Percentiles rank a stretch among this genome's conserved stretches.
phyloP scores from a whole-genome alignment of 1,140 invertebrate species.

The Rhyzopertha dominica region DNA sequence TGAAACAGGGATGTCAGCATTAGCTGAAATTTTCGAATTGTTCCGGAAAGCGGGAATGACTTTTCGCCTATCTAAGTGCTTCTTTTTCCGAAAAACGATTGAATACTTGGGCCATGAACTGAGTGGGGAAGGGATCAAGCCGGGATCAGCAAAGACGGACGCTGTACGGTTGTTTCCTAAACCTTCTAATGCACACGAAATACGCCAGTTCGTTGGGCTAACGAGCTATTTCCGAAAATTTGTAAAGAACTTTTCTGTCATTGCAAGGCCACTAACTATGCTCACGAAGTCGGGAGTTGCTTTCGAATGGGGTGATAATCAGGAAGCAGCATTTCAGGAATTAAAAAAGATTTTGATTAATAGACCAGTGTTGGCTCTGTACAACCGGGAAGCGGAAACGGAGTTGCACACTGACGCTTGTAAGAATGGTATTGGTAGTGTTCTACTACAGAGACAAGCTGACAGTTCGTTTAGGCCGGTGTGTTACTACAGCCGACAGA shows the following conservation, averaged over 20 bases:
- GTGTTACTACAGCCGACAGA: constrained; percentile 32
- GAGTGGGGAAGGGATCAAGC: constrained; percentile 1
- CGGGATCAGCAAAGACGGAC: constrained; percentile 2
- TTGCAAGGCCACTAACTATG: constrained; percentile 21
- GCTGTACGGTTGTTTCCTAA: constrained; percentile 10
- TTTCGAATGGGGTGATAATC: constrained; percentile 20
- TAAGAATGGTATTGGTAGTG: constrained; percentile 24
- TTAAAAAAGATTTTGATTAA: constrained; percentile 26
- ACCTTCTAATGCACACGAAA: constrained; percentile 26
- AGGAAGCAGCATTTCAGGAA: constrained; percentile 26
- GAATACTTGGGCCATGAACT: constrained; percentile 6
- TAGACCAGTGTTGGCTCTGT: constrained; percentile 35
- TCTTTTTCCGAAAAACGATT: constrained; percentile 1
- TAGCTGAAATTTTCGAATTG: constrained; percentile 1
- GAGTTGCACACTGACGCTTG: constrained; percentile 39
- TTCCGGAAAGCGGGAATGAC: constrained; percentile 2
- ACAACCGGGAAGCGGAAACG: constrained; percentile 25
- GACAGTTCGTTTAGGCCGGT: constrained; percentile 31
- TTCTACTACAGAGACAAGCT: constrained; percentile 23
- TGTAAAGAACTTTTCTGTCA: constrained; percentile 25
- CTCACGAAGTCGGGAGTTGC: constrained; percentile 25
- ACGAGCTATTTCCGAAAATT: constrained; percentile 32
- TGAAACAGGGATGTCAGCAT: neutral
- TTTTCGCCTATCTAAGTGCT: constrained; percentile 4
- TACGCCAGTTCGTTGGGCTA: constrained; percentile 34